These are phyloP conservation scores for Orthosia incerta DNA, from an alignment of 2,888 invertebrate species.

Conservation along the genomic window DNA sequence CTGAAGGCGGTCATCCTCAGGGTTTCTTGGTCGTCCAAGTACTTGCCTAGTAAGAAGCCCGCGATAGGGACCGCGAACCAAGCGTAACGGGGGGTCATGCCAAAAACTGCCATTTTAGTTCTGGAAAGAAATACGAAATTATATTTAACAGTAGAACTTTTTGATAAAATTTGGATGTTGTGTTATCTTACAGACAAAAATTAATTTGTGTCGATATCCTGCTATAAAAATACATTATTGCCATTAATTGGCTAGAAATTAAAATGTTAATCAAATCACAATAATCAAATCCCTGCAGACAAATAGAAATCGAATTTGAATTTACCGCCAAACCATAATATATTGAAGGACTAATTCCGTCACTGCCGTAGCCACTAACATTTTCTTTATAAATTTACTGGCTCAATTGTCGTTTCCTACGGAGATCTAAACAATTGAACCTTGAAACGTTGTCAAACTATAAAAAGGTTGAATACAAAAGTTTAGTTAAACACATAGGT, in stretches of 20 bases:
- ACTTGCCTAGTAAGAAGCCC: conserved; percentile 92
- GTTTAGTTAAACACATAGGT: background rate
- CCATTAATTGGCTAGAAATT: no score
- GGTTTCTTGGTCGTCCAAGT: conserved; percentile 93
- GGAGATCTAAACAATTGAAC: background rate
- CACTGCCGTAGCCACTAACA: background rate
- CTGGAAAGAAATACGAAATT: conserved; percentile 32
- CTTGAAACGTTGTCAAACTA: background rate
- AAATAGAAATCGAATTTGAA: background rate
- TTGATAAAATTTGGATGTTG: background rate
- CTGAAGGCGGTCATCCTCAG: conserved; percentile 93
- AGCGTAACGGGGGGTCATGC: conserved; percentile 89
- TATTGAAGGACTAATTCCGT: background rate
- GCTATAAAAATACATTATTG: no score
- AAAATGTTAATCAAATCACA: no score
- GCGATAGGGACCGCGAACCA: conserved; percentile 89
- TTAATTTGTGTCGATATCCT: no score
- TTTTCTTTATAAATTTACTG: background rate
- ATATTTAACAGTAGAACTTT: background rate
- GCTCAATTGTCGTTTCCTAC: background rate
- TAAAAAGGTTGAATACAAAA: conserved; percentile 7
- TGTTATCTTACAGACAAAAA: no score
- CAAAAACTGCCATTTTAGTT: conserved; percentile 89
- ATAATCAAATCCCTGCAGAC: no score
- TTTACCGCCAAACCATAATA: conserved; percentile 1